phyloP scores from a whole-genome alignment of 2,797 vertebrate species.

The Adelosebastes latens region DNA sequence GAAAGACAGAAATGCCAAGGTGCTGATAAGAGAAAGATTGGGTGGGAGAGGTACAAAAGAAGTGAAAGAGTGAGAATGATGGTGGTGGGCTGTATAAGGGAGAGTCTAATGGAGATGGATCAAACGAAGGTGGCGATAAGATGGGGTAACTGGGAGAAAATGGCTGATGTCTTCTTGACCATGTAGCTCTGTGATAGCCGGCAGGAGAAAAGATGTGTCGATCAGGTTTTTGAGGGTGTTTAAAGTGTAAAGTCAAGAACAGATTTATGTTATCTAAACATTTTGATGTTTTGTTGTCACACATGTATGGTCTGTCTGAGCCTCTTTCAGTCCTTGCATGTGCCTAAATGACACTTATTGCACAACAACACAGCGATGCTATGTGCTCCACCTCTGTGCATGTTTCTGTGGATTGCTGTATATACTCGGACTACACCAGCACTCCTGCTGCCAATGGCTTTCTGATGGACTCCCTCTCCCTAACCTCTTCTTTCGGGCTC shows the following conservation, averaged over 20 bases:
- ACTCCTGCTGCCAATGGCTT: slow-evolving; percentile 72
- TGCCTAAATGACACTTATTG: slow-evolving; percentile 4
- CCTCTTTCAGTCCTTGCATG: background rate
- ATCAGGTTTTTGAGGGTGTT: background rate
- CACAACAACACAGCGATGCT: slow-evolving; percentile 1
- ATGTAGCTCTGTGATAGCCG: slow-evolving; percentile 7
- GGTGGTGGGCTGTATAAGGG: slow-evolving; percentile 45
- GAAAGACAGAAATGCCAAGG: slow-evolving; percentile 79
- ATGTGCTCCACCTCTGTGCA: slow-evolving; percentile 43
- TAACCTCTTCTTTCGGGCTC: slow-evolving; percentile 59
- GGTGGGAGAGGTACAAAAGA: slow-evolving; percentile 54
- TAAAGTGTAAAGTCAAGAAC: background rate
- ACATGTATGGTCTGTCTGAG: background rate
- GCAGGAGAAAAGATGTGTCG: background rate
- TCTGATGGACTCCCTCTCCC: slow-evolving; percentile 81
- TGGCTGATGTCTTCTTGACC: slow-evolving; percentile 71
- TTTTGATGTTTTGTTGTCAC: background rate
- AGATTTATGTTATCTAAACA: background rate
- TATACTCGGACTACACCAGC: slow-evolving; percentile 49
- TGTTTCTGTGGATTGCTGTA: slow-evolving; percentile 42
- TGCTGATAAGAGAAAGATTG: slow-evolving; percentile 64
- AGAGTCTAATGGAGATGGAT: slow-evolving; percentile 80
- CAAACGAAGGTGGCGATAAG: slow-evolving; percentile 75
- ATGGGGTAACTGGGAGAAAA: slow-evolving; percentile 77
- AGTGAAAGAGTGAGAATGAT: slow-evolving; percentile 66